Conservation (phyloP, 1,140 invertebrate species). For the Bursaphelenchus mucronatus region DNA sequence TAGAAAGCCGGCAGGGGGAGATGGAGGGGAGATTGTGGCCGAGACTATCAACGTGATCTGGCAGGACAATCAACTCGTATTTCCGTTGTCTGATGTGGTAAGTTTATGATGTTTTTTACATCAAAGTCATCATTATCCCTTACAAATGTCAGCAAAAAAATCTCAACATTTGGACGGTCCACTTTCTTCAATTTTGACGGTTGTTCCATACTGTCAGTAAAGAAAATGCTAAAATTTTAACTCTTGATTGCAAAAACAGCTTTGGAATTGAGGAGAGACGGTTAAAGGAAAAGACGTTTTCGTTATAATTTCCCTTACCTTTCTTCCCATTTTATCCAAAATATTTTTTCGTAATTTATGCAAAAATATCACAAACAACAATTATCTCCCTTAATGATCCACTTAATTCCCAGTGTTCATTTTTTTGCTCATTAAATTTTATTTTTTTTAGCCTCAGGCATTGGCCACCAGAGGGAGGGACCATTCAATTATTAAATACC, state of each 20-base stretch:
- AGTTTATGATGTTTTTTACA: constrained; percentile 5
- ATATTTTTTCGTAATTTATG: too few relatives aligned
- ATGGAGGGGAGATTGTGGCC: constrained; percentile 26
- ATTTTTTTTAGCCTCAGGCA: constrained; percentile 14
- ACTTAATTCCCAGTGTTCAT: background rate
- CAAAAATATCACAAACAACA: too few relatives aligned
- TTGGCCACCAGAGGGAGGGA: background rate
- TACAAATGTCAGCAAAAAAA: background rate
- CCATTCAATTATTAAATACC: constrained; percentile 9
- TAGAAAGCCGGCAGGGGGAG: constrained; percentile 15
- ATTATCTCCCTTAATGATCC: too few relatives aligned
- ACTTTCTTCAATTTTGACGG: background rate
- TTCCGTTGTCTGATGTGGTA: constrained; percentile 20
- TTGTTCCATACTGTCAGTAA: too few relatives aligned
- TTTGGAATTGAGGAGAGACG: too few relatives aligned
- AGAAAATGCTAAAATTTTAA: too few relatives aligned
- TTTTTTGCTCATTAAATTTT: background rate
- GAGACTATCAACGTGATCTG: constrained; percentile 20
- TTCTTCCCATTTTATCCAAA: too few relatives aligned
- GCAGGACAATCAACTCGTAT: constrained; percentile 22
- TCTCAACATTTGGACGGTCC: background rate
- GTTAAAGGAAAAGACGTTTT: too few relatives aligned
- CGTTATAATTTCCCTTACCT: too few relatives aligned
- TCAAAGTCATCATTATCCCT: background rate
- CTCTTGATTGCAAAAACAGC: too few relatives aligned